Evolutionary conservation across 2,797 vertebrate species (phyloP), one percentile per base, ranked within the genome.

Genomic region (Linurgus olivaceus): DNA sequence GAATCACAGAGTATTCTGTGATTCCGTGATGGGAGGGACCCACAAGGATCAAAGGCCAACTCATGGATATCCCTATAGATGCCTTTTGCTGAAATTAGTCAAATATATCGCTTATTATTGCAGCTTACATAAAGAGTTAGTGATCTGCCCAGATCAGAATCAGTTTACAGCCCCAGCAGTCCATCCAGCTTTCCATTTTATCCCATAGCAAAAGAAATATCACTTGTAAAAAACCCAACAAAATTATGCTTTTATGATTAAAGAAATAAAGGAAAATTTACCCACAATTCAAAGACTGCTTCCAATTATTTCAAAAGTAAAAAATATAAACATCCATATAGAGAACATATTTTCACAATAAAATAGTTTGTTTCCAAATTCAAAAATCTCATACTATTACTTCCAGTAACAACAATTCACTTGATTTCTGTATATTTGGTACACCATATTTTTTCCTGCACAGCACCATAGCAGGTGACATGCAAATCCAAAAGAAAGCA

Each of bases 191-290:
- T 57, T 6, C 11, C 37, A 44, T 62, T 87, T 80, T 54, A 61
- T 58, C 17, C 28, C 19, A 74, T 0, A 51, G 21, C 17, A 55
- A 94, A 83, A 21, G 31, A 72, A 92, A 35, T 24, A 40, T 0
- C 4, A 1, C 11, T 75, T n/a, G 2, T 16, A 26, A 66, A 79
- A 79, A 89, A n/a, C 17, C 0, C 1, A 0, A 42, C 2, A 19
- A 78, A 89, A 57, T 42, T 13, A 18, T n/a, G 2, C 1, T 59
- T 77, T 62, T 47, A 19, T 45, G 76, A 33, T 33, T 66, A 61
- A 61, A 61, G 17, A 83, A 86, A 58, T 23, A 44, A 70, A 88
- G 4, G 13, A 4, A 74, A 86, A 52, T 51, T 84, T 28, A 76
- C 50, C 19, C 28, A 35, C 23, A 77, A 67, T 31, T 83, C 66